Evolutionary conservation across 64 coral and sea anemone genomes (phyloP).

Genomic region (Astreopora myriophthalma): DNA sequence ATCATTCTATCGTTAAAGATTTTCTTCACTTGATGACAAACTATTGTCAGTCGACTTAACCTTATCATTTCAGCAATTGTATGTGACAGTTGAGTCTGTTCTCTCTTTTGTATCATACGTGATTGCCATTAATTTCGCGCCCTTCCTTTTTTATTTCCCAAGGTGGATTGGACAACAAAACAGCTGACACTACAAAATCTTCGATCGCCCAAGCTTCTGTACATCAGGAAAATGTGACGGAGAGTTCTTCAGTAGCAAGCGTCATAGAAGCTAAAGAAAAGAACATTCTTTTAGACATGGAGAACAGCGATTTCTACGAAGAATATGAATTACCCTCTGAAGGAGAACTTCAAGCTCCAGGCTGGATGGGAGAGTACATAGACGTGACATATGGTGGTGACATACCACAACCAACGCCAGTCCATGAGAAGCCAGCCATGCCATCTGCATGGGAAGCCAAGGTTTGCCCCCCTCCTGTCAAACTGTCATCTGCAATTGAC

Average conservation of each 20-base stretch:
- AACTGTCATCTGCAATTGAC: slow-evolving; percentile 70
- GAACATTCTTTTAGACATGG: background rate
- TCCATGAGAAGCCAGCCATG: slow-evolving; percentile 6
- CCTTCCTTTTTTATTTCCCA: background rate
- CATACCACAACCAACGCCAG: slow-evolving; percentile 29
- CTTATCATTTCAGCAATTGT: too few relatives aligned
- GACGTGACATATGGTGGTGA: slow-evolving; percentile 3
- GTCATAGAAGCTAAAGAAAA: background rate
- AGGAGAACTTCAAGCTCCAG: slow-evolving; percentile 6
- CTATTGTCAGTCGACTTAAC: too few relatives aligned
- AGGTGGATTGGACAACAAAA: background rate
- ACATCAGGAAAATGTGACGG: background rate
- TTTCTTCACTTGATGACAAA: too few relatives aligned
- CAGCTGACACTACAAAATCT: background rate
- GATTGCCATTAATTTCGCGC: too few relatives aligned
- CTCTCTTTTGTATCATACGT: too few relatives aligned
- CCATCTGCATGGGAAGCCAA: slow-evolving; percentile 12
- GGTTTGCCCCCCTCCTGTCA: slow-evolving; percentile 25
- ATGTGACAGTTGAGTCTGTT: too few relatives aligned
- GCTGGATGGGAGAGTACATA: slow-evolving; percentile 5
- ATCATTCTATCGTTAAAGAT: too few relatives aligned
- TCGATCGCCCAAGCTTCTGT: background rate
- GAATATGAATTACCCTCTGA: slow-evolving; percentile 26
- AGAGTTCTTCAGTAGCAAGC: background rate
- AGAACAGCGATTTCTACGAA: background rate